Conservation (phyloP, 2,113 vertebrate genomes). For the Condylura cristata region DNA sequence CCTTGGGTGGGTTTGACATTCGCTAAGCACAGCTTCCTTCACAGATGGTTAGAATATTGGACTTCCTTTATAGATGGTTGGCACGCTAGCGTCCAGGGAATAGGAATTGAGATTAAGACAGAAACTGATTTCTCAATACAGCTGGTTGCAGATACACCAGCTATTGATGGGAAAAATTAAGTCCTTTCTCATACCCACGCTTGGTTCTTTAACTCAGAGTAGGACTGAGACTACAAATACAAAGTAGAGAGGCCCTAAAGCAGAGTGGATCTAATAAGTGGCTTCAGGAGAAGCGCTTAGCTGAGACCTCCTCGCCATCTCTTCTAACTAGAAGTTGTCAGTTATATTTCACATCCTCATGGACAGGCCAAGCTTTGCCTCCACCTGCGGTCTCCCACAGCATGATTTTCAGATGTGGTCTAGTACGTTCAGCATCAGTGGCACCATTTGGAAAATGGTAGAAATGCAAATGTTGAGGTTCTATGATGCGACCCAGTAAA, state of each 20-base stretch:
- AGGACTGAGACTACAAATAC: background rate
- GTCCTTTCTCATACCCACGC: background rate
- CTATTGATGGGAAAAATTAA: background rate
- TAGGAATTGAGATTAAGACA: background rate
- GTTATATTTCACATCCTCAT: background rate
- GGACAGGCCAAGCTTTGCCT: background rate
- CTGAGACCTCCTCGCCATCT: background rate
- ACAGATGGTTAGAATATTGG: too few relatives aligned
- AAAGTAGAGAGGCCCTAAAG: background rate
- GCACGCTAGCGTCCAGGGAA: slow-evolving; percentile 4
- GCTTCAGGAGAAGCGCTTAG: background rate
- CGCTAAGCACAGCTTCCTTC: background rate
- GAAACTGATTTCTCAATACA: slow-evolving; percentile 1
- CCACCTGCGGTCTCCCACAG: background rate
- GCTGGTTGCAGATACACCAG: background rate
- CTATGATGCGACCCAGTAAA: background rate
- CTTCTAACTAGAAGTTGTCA: background rate
- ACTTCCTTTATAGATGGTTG: slow-evolving; percentile 13
- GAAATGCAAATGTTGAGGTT: background rate
- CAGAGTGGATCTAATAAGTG: background rate
- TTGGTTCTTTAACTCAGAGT: background rate
- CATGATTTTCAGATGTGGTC: slow-evolving; percentile 4
- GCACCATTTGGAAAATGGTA: background rate
- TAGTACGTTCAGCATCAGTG: background rate
- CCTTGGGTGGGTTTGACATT: background rate